Evolutionary conservation across 2,797 vertebrate species (phyloP), one percentile per base, ranked within the genome.

Genomic region (Acomys russatus): DNA sequence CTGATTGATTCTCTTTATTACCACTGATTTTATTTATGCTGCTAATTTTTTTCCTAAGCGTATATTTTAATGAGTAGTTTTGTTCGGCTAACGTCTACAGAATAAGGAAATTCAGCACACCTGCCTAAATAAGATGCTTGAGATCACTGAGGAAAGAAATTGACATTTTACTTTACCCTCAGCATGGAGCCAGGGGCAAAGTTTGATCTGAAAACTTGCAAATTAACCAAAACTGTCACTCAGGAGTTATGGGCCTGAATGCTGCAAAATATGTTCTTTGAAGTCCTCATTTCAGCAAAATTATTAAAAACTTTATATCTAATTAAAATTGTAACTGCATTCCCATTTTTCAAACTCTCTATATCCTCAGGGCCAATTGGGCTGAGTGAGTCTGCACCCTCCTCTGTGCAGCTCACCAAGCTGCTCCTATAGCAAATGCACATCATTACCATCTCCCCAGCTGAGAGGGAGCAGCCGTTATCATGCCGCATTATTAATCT

Each of bases 261-360:
- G 98, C 99, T 99, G 99, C 99, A 99, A 99, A 99, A 99, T 99
- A 99, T 99, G 99, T 99, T 99, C 99, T 99, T 99, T 99, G 99
- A 99, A 99, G 99, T 99, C 99, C 99, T 99, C 99, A 99, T 99
- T 99, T 99, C 99, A 99, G 99, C 99, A 99, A 99, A 99, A 99
- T 99, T 99, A 99, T 99, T 99, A 99, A 99, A 99, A 99, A 99
- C 99, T 99, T 99, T 99, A 99, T 99, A 99, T 99, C 99, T 99
- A 99, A 99, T 99, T 99, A 99, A 99, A 99, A 99, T 99, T 99
- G 99, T 99, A 99, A 99, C 99, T 99, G 99, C 99, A 99, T 99
- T 99, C 99, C 99, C 99, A 99, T 99, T 99, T 99, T 99, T 99
- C 99, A 99, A 99, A 99, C 99, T 99, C 99, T 99, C 99, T 99